A percentile compares a stretch with the other conserved stretches of the same genome.
Evolutionary conservation across 2,888 invertebrate genomes (phyloP).

Genomic region (Aspidiotus destructor): DNA sequence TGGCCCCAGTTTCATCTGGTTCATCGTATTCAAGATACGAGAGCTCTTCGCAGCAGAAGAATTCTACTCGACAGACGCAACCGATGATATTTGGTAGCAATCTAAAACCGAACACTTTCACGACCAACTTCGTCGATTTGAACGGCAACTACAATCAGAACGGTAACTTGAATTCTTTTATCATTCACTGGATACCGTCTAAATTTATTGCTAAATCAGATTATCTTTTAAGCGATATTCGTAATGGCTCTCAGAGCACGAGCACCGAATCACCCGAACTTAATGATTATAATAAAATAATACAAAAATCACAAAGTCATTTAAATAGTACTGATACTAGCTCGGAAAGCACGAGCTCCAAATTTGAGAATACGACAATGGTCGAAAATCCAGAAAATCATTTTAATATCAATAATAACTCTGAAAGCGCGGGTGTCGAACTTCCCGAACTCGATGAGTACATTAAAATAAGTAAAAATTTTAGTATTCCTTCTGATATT

Average conservation of each 20-base stretch:
- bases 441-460: no score
- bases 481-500: no score
- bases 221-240: neutral
- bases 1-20: neutral
- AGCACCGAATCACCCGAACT: neutral
- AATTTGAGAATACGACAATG: neutral
- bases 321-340: no score
- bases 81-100: neutral
- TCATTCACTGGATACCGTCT: neutral
- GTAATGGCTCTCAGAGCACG: no score
- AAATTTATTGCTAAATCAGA: no score
- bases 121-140: slow-evolving; percentile 7
- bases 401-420: neutral
- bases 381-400: no score
- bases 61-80: neutral
- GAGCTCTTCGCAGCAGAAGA: neutral
- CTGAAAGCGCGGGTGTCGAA: no score
- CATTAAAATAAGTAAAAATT: no score
- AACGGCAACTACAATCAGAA: neutral
- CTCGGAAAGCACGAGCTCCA: no score
- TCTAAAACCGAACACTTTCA: slow-evolving; percentile 6
- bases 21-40: neutral
- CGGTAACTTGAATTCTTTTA: neutral
- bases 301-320: no score
- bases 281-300: no score